A percentile compares a stretch with the other conserved stretches of the same genome.
Conservation (phyloP, 2,797 vertebrate species). For the Chrosomus eos region DNA sequence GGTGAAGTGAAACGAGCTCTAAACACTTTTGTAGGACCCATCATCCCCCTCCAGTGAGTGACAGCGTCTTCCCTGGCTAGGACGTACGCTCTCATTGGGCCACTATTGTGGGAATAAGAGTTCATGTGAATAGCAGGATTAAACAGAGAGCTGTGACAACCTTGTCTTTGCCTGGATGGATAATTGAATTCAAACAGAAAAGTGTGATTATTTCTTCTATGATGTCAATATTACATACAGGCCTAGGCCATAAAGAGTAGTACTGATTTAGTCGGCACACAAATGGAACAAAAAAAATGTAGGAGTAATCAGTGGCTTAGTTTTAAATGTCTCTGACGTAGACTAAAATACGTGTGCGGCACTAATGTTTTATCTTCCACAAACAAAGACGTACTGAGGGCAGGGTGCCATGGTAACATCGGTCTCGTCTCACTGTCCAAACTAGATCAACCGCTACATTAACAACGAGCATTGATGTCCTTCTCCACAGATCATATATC, state of each 20-base stretch:
- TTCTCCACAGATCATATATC: slow-evolving; percentile 12
- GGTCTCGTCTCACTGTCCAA: slow-evolving; percentile 18
- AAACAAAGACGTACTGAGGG: slow-evolving; percentile 36
- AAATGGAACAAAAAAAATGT: not conserved
- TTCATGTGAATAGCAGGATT: not conserved
- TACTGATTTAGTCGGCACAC: not conserved
- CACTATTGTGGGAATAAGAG: slow-evolving; percentile 72
- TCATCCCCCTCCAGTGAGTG: slow-evolving; percentile 87
- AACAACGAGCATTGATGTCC: slow-evolving; percentile 1
- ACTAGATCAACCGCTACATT: slow-evolving; percentile 27
- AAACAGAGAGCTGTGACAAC: not conserved
- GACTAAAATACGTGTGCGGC: not conserved
- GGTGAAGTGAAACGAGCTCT: slow-evolving; percentile 84
- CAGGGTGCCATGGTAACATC: slow-evolving; percentile 58
- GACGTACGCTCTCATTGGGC: slow-evolving; percentile 93
- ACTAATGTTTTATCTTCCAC: slow-evolving; percentile 48
- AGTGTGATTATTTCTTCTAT: not conserved
- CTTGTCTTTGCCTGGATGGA: not conserved
- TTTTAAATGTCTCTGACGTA: not conserved
- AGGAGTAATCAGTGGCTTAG: slow-evolving; percentile 14
- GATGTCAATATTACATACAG: not conserved
- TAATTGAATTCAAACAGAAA: not conserved
- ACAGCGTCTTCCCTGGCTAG: slow-evolving; percentile 90
- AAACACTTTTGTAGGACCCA: slow-evolving; percentile 96
- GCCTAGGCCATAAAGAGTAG: not conserved